Conservation (phyloP, 2,888 invertebrate genomes). For the Pyralis farinalis region DNA sequence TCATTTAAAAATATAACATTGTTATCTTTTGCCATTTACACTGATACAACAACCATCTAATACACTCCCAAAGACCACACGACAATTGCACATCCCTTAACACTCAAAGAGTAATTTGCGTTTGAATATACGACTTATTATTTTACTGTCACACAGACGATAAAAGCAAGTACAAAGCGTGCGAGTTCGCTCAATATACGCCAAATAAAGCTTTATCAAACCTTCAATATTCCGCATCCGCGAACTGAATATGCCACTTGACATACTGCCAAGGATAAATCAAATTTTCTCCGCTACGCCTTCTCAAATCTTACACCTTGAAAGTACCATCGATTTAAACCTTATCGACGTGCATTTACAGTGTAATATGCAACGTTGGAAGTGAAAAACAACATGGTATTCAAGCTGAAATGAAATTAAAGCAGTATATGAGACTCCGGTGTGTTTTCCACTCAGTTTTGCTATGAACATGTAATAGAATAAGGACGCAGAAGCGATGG, state of each 20-base stretch:
- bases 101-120: conserved; percentile 18
- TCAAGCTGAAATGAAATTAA: conserved; percentile 3
- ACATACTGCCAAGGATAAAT: conserved; percentile 70
- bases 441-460: not conserved
- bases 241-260: conserved; percentile 59
- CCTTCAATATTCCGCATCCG: conserved; percentile 55
- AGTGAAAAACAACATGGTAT: not conserved
- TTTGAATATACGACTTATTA: conserved; percentile 11
- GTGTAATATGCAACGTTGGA: not conserved
- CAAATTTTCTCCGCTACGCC: conserved; percentile 45
- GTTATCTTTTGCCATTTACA: no score
- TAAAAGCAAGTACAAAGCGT: conserved; percentile 34
- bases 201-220: conserved; percentile 63
- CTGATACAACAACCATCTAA: not conserved
- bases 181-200: conserved; percentile 51
- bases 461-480: conserved; percentile 3
- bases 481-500: not conserved
- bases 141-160: conserved; percentile 22
- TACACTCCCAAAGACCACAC: not conserved
- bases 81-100: not conserved
- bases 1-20: no score
- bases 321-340: not conserved
- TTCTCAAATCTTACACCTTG: conserved; percentile 11
- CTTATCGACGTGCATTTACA: not conserved
- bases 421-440: not conserved